Evolutionary conservation across 64 coral and sea anemone species (phyloP).

Genomic region (Montipora efflorescens): DNA sequence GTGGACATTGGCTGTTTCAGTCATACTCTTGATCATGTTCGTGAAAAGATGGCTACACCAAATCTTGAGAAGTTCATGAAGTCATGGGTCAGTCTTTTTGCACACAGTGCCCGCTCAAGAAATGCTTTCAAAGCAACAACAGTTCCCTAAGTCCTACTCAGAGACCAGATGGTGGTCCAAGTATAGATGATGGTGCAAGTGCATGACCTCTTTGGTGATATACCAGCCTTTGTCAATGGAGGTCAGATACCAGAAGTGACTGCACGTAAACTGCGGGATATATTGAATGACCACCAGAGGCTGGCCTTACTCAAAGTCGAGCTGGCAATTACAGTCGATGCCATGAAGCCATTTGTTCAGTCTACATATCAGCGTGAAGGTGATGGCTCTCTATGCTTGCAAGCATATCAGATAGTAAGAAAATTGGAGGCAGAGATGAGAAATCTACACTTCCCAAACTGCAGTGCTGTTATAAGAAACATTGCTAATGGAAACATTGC

Average conservation of each 20-base stretch:
- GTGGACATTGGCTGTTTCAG: too few species aligned
- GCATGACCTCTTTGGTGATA: constrained; percentile 76
- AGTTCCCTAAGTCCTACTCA: not conserved
- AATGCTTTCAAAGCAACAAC: constrained; percentile 44
- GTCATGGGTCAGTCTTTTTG: constrained; percentile 57
- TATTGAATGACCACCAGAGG: constrained; percentile 57
- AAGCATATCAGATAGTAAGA: constrained; percentile 33
- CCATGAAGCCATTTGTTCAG: constrained; percentile 65
- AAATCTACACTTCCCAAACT: constrained; percentile 59
- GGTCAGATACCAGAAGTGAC: constrained; percentile 41
- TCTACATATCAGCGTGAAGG: constrained; percentile 67
- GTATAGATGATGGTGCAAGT: constrained; percentile 63
- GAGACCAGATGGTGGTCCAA: not conserved
- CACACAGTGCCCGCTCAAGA: constrained; percentile 62
- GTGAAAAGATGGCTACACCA: too few species aligned
- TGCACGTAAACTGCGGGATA: constrained; percentile 56
- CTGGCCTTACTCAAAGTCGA: constrained; percentile 49
- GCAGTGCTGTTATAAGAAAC: constrained; percentile 55
- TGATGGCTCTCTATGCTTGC: constrained; percentile 48
- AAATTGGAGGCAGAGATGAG: constrained; percentile 63
- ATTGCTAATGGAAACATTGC: constrained; percentile 60
- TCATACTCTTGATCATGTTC: too few species aligned
- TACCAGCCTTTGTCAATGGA: constrained; percentile 62
- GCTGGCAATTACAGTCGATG: constrained; percentile 70
- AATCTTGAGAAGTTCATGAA: constrained; percentile 5